These are phyloP conservation scores for Tamandua tetradactyla DNA, from an alignment of 2,797 vertebrate genomes.

Conservation along the genomic window DNA sequence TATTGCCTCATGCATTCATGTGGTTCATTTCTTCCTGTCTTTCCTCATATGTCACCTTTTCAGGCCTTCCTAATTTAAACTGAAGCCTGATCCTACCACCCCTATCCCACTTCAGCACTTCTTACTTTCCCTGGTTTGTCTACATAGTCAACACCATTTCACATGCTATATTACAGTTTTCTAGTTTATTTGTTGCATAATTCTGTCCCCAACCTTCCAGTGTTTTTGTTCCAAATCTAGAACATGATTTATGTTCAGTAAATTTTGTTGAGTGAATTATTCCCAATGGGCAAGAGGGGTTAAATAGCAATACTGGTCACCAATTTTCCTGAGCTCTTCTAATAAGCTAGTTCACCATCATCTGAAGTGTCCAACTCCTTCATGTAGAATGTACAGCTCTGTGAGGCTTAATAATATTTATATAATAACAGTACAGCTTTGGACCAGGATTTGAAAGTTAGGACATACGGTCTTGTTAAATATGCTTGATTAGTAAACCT, in stretches of 20 bases:
- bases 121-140: not conserved
- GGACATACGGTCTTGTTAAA: not conserved
- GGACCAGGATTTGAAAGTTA: not conserved
- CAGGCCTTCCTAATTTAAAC: not conserved
- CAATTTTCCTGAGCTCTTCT: not conserved
- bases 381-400: not conserved
- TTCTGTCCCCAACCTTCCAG: not conserved
- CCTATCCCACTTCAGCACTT: not conserved
- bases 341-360: not conserved
- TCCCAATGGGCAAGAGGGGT: not conserved
- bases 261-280: not conserved
- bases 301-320: not conserved
- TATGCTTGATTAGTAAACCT: not conserved
- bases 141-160: not conserved
- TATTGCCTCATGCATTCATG: fast-evolving
- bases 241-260: not conserved
- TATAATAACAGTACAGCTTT: not conserved
- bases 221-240: not conserved
- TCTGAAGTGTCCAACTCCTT: not conserved
- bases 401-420: not conserved
- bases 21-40: not conserved
- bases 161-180: not conserved
- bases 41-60: not conserved
- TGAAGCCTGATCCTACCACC: not conserved
- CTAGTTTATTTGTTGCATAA: not conserved